These are phyloP conservation scores for Nixonia krombeini DNA, from an alignment of 1,140 invertebrate genomes.

Conservation along the genomic window DNA sequence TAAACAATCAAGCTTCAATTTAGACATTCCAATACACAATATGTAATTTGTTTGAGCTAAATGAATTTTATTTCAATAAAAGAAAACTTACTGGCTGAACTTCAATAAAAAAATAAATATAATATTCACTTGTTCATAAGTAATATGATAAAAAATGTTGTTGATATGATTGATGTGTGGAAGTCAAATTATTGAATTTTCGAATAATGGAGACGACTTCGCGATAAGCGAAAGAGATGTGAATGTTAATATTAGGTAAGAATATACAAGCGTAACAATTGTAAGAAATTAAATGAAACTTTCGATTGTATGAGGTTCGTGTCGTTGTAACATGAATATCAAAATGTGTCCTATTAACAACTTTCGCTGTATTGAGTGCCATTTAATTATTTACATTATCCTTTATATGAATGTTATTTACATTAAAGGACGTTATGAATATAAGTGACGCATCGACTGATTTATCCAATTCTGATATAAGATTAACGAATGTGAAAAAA, in stretches of 20 bases:
- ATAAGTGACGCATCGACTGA: not conserved
- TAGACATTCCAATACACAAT: no score
- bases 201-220: not conserved
- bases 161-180: no score
- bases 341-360: conserved; percentile 36
- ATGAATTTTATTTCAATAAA: no score
- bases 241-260: conserved; percentile 26
- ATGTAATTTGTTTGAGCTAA: no score
- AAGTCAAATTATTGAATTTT: no score
- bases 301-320: conserved; percentile 13
- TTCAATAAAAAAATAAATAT: no score
- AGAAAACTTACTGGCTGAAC: no score
- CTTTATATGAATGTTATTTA: conserved; percentile 34
- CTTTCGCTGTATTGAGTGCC: conserved; percentile 40
- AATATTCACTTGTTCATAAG: no score
- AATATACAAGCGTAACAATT: conserved; percentile 10
- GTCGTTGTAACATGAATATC: conserved; percentile 49
- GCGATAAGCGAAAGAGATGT: conserved; percentile 9
- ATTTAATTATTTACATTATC: conserved; percentile 20
- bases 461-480: not conserved
- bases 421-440: not conserved
- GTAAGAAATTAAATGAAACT: conserved; percentile 13
- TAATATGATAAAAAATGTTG: no score
- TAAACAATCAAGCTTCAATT: no score
- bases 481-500: not conserved